Evolutionary conservation across 2,888 invertebrate species (phyloP), one percentile per base, ranked within the genome.

Genomic region (Drosophila basisetae): DNA sequence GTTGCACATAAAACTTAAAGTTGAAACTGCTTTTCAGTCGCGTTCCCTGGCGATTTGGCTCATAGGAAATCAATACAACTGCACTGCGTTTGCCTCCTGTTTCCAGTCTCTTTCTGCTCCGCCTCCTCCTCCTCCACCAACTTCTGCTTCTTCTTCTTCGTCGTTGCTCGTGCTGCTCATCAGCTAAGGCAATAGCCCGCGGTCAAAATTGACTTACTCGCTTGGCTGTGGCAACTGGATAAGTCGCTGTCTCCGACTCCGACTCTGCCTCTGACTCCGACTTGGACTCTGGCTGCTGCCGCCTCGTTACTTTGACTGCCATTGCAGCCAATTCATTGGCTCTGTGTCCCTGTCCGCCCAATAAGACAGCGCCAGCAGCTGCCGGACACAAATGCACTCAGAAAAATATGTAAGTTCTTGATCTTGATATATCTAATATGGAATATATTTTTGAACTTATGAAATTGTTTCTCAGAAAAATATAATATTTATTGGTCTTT

Each of bases 181-280:
- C 91, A 89, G 90, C 82, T 91, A 89, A 77, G 74, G 88, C 83
- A 89, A 89, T 89, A 89, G 82, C 88, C 88, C 82, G 90, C 90
- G 90, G 88, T 83, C 90, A 82, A 75, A 90, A 80, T 80, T 90
- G 84, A 89, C 83, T 87, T 82, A 80, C 78, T 59, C 78, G 68
- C 61, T 67, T 66, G 55, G 58, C 47, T 63, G 47, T 68, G 73
- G 52, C 64, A 41, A 63, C 65, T 65, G 76, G 54, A 56, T 68
- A 52, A 61, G 50, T 63, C 68, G 47, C 63, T 55, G 77, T 56
- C n/a, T 76, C 47, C 43, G 28, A 28, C n/a, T 76, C 43, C 37
- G 33, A n/a, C 55, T 65, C 65, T 10, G 37, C 16, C n/a, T 66
- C 60, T 25, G 49, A 25, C 33, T 59, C 54, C 52, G 56, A 25